Conservation (phyloP, 2,113 vertebrate genomes). For the Hippocampus comes region DNA sequence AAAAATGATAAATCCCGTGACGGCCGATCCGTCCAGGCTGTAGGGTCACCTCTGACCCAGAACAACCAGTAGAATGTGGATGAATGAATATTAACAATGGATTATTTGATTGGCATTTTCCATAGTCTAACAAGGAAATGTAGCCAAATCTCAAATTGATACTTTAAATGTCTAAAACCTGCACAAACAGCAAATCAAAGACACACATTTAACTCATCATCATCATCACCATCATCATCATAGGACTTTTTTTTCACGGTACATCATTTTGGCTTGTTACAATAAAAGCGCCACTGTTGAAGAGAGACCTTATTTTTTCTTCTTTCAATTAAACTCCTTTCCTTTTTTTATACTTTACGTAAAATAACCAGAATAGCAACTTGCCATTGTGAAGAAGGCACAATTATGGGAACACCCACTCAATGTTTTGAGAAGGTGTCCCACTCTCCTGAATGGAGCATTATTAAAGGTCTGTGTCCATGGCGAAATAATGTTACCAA, state of each 20-base stretch:
- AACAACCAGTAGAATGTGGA: not conserved
- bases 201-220: too few relatives aligned
- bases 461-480: not conserved
- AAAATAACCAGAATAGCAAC: not conserved
- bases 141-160: too few relatives aligned
- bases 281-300: not conserved
- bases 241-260: too few relatives aligned
- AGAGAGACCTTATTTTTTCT: not conserved
- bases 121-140: too few relatives aligned
- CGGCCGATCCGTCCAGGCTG: not conserved
- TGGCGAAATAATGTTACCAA: not conserved
- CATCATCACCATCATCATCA: too few relatives aligned
- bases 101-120: too few relatives aligned
- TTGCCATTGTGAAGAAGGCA: not conserved
- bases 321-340: too few relatives aligned
- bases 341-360: too few relatives aligned
- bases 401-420: not conserved
- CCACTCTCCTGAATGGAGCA: not conserved
- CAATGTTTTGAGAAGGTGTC: not conserved
- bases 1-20: not conserved
- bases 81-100: not conserved
- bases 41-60: not conserved
- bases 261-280: not conserved
- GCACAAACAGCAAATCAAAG: too few relatives aligned
- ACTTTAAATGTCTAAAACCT: too few relatives aligned